Base-by-base conservation (phyloP, 2,797 vertebrate genomes). In the Crax fasciolata region DNA sequence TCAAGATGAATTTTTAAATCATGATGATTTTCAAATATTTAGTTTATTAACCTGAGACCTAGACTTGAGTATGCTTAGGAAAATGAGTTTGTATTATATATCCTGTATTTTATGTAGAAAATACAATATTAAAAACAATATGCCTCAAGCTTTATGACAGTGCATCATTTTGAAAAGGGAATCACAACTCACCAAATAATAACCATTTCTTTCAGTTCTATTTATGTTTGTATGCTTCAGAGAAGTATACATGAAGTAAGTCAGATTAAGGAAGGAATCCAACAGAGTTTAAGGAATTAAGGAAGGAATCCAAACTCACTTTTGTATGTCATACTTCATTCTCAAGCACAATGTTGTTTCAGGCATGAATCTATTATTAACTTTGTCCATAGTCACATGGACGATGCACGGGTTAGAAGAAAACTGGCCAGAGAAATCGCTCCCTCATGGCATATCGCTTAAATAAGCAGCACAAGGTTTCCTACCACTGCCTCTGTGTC, bases 381-480 rank as follows among this genome's bases (percentile, higher is more conserved):
- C n/a, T 72, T 84, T 62, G 43, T 32, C 49, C 67, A 24, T 0
- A 67, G 41, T 13, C 0, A 0, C 35, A 82, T 1, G 13, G 32
- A 41, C 54, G 78, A 79, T 58, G 57, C 19, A 63, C 66, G 32
- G 21, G 54, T 84, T 87, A 81, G 57, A 90, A 71, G 5, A 61
- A 18, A 73, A 75, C 21, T 19, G 39, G 35, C 8, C 57, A 80
- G 27, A 75, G 27, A 65, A 55, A 84, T 59, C 11, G 51, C 13
- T 61, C 30, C 12, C 15, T 63, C 58, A 80, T 66, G 48, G 55
- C 68, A 1, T 4, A 25, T 10, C 41, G 10, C 19, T 78, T 88
- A 76, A 94, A 57, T 7, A 38, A 72, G 38, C 23, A 83, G 49
- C 20, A 46, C 11, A 73, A 68, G 38, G 9, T 32, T 51, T 67